Evolutionary conservation across 1,140 invertebrate species (phyloP), one percentile per base, ranked within the genome.

Genomic region (Pogonus chalceus): DNA sequence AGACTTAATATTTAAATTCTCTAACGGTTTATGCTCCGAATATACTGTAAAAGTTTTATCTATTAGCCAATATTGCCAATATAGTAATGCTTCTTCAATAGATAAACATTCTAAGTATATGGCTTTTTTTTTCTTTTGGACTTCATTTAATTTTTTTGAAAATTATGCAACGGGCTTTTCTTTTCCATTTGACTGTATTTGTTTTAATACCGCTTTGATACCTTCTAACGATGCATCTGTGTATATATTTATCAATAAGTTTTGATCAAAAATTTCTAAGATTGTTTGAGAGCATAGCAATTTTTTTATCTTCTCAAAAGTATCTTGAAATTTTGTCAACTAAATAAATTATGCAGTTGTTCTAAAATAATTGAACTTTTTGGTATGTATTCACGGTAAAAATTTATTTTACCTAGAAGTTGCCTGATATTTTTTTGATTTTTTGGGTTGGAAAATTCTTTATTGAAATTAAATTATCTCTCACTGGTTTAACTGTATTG

Each of bases 171-270:
- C n/a, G n/a, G n/a, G n/a, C n/a, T n/a, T n/a, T n/a, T 64, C 58
- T 35, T 62, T 54, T 49, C 50, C 23, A 35, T 54, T 60, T 16
- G 57, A 49, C 57, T 68, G 57, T 20, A 60, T 59, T 37, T 61
- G 63, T 24, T 64, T 51, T 31, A 65, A 26, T 12, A 63, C 62
- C 46, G 63, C 60, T 48, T 61, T 60, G 21, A 62, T 58, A 23
- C 55, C 58, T 35, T 60, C 58, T 52, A 58, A 43, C 10, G 48
- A 21, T 14, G 60, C 58, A 37, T 58, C 48, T 35, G 55, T 39
- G 1, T 61, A 26, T 16, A 62, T 59, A 22, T 58, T 31, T 53
- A 62, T 63, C 54, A 57, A 59, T 31, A 65, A 48, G 9, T 61
- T 57, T 16, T 56, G 63, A 26, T 35, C 56, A 54, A 59, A 60